Percentiles rank a stretch among this genome's conserved stretches.
Evolutionary conservation across 2,888 invertebrate species (phyloP).

Genomic region (Strigamia maritima): DNA sequence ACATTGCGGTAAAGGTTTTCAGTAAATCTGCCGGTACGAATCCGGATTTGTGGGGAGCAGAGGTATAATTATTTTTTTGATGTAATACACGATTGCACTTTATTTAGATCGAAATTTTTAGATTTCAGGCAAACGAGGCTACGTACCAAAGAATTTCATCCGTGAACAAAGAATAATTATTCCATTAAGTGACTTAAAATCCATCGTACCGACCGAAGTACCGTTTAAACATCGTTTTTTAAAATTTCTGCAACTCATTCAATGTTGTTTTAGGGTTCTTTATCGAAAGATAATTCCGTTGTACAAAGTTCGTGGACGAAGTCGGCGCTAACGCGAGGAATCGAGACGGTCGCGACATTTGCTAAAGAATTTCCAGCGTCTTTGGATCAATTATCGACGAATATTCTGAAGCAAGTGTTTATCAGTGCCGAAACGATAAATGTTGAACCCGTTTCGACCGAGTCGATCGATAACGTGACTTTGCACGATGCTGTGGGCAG

Average conservation of each 20-base stretch:
- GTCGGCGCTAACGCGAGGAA: neutral
- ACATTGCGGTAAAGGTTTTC: slow-evolving; percentile 61
- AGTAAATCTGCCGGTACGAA: slow-evolving; percentile 69
- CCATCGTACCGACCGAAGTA: neutral
- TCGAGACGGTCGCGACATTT: neutral
- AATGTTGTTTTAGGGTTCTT: neutral
- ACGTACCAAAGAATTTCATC: slow-evolving; percentile 61
- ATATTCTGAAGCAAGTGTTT: neutral
- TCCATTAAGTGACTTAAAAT: neutral
- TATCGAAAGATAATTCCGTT: neutral
- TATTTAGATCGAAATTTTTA: slow-evolving; percentile 44
- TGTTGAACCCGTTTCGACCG: neutral
- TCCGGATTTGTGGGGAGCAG: slow-evolving; percentile 65
- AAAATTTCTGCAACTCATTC: neutral
- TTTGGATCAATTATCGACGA: neutral
- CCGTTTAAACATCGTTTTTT: neutral
- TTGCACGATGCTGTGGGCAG: neutral
- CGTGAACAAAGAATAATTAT: slow-evolving; percentile 60
- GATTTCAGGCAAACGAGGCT: slow-evolving; percentile 67
- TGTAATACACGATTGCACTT: too few relatives aligned
- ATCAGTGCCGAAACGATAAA: neutral
- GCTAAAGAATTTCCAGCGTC: neutral
- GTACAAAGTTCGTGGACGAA: neutral
- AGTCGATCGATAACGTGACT: neutral
- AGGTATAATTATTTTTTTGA: too few relatives aligned